phyloP scores from a whole-genome alignment of 1,140 invertebrate species.

The Frieseomelitta varia region DNA sequence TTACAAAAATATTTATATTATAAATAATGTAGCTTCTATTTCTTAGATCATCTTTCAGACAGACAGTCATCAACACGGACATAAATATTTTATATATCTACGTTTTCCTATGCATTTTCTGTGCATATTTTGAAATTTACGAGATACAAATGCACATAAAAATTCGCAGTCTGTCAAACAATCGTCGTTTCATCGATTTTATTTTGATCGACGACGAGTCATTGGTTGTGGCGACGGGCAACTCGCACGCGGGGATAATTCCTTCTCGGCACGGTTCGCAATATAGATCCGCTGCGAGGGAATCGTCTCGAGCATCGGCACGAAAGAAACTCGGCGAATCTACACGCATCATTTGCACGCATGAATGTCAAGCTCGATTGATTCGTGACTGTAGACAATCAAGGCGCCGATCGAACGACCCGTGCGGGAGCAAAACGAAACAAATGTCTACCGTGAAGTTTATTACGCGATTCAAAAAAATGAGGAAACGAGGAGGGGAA shows the following conservation, averaged over 20 bases:
- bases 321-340: conserved; percentile 11
- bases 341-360: conserved; percentile 42
- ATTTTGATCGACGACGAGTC: background rate
- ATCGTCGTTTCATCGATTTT: background rate
- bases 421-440: conserved; percentile 23
- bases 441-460: background rate
- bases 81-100: no score
- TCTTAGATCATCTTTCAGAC: no score
- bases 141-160: background rate
- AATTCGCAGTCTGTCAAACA: background rate
- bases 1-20: no score
- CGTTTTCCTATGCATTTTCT: no score
- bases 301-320: background rate
- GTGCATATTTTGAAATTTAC: no score
- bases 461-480: background rate
- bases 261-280: background rate
- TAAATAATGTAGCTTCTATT: no score
- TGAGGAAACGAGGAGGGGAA: background rate
- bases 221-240: background rate
- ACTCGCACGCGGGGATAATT: background rate
- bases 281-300: background rate
- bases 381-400: conserved; percentile 19
- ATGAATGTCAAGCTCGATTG: conserved; percentile 46
- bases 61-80: no score
- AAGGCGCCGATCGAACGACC: conserved; percentile 32